Conservation (phyloP, 35 echinoderm and acorn worm genomes). For the Nesometra sesokonis region DNA sequence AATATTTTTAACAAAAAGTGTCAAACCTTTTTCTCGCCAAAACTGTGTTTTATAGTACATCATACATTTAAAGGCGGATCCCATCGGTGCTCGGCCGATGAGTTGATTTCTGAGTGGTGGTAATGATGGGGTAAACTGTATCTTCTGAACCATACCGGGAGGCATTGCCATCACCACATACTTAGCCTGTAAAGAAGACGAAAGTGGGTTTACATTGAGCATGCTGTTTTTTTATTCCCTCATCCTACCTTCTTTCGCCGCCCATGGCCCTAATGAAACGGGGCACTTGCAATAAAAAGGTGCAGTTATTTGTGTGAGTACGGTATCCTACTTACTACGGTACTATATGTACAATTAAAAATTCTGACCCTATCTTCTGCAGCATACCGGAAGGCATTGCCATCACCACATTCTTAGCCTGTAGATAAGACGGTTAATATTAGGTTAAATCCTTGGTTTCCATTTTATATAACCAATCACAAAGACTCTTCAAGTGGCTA, state of each 20-base stretch:
- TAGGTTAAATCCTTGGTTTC: too few species aligned
- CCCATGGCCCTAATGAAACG: too few species aligned
- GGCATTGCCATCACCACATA: slow-evolving; percentile 52
- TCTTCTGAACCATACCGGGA: slow-evolving; percentile 28
- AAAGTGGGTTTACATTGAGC: too few species aligned
- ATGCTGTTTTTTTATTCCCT: too few species aligned
- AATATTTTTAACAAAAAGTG: too few species aligned
- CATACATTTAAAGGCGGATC: slow-evolving; percentile 47
- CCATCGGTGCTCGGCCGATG: slow-evolving; percentile 31
- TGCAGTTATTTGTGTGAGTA: too few species aligned
- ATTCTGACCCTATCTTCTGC: slow-evolving; percentile 26
- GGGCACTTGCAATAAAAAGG: too few species aligned
- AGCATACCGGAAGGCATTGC: slow-evolving; percentile 38
- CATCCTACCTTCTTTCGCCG: too few species aligned
- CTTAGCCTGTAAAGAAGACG: slow-evolving; percentile 11
- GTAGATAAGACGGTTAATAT: background rate
- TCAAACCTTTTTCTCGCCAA: slow-evolving; percentile 46
- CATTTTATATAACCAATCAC: too few species aligned
- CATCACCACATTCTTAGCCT: slow-evolving; percentile 49
- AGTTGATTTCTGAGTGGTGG: slow-evolving; percentile 12
- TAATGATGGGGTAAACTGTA: slow-evolving; percentile 28
- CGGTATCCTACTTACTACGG: too few species aligned
- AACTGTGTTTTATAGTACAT: slow-evolving; percentile 44
- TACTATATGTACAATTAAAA: too few species aligned
- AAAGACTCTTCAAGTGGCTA: too few species aligned